Base-by-base conservation (phyloP, 2,113 vertebrate species). In the Stictonetta naevosa region DNA sequence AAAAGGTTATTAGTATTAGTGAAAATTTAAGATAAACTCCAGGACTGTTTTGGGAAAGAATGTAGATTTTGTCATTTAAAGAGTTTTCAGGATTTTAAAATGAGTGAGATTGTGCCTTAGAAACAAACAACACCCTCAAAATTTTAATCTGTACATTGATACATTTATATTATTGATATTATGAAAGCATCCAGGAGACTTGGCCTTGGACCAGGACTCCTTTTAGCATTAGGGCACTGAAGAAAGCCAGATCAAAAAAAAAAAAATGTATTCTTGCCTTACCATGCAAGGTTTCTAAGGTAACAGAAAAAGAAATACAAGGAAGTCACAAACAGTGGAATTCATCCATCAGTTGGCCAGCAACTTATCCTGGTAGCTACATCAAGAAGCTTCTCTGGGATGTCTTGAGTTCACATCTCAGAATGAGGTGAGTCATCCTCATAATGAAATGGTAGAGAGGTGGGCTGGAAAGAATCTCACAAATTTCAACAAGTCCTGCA, bases 401-500 rank as follows among this genome's bases (percentile, higher is more conserved):
- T 75, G 60, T 36, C 26, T 63, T 42, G 40, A 48, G 46, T 74
- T 85, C 66, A 53, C 55, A 48, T 42, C 40, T 40, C 26, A 33
- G 36, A 63, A 55, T 1, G 2, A 31, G 48, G 71, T 0, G 0
- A 85, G 31, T 2, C 3, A 2, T 23, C 42, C 44, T 23, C n/a
- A 19, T 60, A 26, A 53, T 15, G 26, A 53, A 26, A 53, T 8
- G 13, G 13, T 28, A 14, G 52, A 53, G 52, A 53, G 52, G 26
- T 53, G 52, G 25, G 52, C 52, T 53, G 26, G 25, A 13, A 53
- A 53, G 26, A 53, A 53, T 53, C 13, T 53, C 52, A 53, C 25
- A 53, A 16, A 28, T 26, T 53, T 53, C 26, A 28, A 53, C 52
- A 53, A 28, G 52, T 28, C 26, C 52, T 28, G 14, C 52, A 28